These are phyloP conservation scores for Caenorhabditis tropicalis DNA, from an alignment of 1,140 invertebrate species.

Conservation along the genomic window DNA sequence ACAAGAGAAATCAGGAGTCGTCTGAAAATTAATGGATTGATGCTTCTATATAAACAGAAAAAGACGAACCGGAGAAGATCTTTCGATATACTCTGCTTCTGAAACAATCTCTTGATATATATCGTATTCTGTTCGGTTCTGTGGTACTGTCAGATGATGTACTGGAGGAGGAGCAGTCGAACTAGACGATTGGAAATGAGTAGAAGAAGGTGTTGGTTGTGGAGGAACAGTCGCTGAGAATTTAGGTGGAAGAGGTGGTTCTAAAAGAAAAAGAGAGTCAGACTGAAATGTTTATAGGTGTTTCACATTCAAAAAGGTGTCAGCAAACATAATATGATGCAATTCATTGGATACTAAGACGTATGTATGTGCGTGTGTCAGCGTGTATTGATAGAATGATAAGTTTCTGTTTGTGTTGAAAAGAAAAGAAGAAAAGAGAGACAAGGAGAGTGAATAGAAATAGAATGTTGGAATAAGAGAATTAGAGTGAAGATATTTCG, in stretches of 20 bases:
- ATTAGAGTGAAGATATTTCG: neutral
- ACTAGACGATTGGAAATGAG: neutral
- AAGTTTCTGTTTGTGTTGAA: slow-evolving; percentile 25
- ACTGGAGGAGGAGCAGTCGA: neutral
- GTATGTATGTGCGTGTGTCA: neutral
- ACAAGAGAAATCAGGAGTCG: slow-evolving; percentile 4
- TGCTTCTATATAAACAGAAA: neutral
- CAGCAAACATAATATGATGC: slow-evolving; percentile 43
- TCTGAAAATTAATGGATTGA: neutral
- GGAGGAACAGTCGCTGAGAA: neutral
- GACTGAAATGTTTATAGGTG: slow-evolving; percentile 20
- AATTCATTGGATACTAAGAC: slow-evolving; percentile 1
- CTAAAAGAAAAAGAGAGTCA: neutral
- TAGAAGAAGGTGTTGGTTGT: neutral
- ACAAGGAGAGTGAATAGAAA: neutral
- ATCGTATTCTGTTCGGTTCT: slow-evolving; percentile 22
- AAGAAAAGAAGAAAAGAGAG: neutral
- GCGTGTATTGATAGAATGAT: neutral
- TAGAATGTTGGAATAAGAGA: neutral
- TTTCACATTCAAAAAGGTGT: neutral
- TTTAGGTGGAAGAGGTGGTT: slow-evolving; percentile 2
- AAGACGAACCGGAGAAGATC: neutral
- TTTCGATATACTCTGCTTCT: neutral
- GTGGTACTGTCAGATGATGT: neutral
- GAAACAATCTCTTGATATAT: slow-evolving; percentile 35